Conservation (phyloP, 1,140 invertebrate species). For the Acromyrmex charruanus region DNA sequence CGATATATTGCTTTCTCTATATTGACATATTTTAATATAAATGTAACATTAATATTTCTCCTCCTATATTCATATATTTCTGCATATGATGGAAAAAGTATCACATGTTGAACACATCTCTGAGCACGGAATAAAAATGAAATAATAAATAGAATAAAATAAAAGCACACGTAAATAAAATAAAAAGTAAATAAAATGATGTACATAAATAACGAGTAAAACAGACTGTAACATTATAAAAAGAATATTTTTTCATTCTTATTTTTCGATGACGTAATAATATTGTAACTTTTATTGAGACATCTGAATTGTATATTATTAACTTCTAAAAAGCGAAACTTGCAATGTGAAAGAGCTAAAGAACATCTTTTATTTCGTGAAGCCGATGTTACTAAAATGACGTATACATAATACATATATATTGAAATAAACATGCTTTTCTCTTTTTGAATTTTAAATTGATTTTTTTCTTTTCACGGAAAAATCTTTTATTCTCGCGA, state of each 20-base stretch:
- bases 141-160: neutral
- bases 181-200: neutral
- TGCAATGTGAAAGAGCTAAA: neutral
- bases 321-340: neutral
- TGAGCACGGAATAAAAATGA: neutral
- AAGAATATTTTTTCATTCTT: neutral
- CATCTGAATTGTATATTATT: constrained; percentile 1
- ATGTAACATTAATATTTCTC: neutral
- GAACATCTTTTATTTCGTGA: neutral
- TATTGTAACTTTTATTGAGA: constrained; percentile 27
- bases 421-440: constrained; percentile 20
- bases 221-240: constrained; percentile 2
- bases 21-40: neutral
- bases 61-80: neutral
- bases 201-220: neutral
- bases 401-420: neutral
- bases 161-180: neutral
- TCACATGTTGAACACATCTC: neutral
- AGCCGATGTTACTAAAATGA: neutral
- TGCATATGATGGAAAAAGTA: neutral
- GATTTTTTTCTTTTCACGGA: neutral
- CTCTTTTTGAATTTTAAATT: constrained; percentile 34
- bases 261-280: neutral
- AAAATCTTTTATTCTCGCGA: constrained; percentile 2
- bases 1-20: neutral